Evolutionary conservation across 2,797 vertebrate genomes (phyloP).

Genomic region (Halcyon chelicuti): DNA sequence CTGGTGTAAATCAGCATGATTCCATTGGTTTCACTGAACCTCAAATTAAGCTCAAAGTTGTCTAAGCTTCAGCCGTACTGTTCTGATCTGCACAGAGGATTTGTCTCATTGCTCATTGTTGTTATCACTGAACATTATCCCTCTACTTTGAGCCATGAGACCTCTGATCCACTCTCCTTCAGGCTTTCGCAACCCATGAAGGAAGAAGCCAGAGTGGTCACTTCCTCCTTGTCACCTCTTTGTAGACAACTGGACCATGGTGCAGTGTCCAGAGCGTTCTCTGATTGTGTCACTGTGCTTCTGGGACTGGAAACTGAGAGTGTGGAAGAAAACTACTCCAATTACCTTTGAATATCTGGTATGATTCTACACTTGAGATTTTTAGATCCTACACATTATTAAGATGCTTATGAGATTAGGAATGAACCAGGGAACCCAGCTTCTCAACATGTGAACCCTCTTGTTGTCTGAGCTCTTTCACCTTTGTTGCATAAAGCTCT

Average conservation of each 20-base stretch:
- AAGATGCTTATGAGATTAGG: not conserved
- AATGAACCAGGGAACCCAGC: not conserved
- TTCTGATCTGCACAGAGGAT: not conserved
- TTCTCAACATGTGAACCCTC: not conserved
- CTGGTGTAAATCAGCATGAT: not conserved
- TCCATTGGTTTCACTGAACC: not conserved
- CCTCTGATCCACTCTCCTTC: not conserved
- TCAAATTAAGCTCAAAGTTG: not conserved
- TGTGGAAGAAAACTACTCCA: not conserved
- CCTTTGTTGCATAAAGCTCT: not conserved
- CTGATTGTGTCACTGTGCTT: not conserved
- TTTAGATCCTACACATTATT: not conserved
- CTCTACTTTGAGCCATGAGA: not conserved
- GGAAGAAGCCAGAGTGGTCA: not conserved
- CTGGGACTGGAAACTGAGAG: not conserved
- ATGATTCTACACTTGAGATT: not conserved
- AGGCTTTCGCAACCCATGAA: not conserved
- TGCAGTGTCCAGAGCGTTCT: rapidly evolving
- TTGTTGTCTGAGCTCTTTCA: not conserved
- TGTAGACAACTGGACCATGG: not conserved
- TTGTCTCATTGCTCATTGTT: not conserved
- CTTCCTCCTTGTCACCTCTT: not conserved
- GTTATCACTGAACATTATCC: not conserved
- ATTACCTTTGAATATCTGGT: not conserved
- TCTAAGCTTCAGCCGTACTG: not conserved